Evolutionary conservation across 2,888 invertebrate species (phyloP).

Genomic region (Diplazon laetatorius): DNA sequence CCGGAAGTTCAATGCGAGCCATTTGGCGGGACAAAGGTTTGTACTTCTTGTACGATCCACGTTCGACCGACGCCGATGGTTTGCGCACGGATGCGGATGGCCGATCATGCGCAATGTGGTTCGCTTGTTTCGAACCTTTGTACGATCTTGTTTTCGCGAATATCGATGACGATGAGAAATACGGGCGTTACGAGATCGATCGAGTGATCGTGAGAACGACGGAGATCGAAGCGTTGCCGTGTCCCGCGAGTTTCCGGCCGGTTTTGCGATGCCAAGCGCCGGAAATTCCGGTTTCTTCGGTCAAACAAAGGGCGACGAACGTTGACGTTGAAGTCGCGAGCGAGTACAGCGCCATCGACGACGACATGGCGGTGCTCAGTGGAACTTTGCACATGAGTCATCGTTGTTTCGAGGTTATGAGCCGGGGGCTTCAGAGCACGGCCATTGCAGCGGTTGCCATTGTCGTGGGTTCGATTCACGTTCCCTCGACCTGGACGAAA

Average conservation of each 20-base stretch:
- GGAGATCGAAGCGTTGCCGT: constrained; percentile 74
- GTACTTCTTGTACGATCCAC: constrained; percentile 77
- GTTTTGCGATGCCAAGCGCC: constrained; percentile 69
- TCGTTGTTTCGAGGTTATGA: constrained; percentile 66
- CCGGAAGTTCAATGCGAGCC: constrained; percentile 72
- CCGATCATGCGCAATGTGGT: constrained; percentile 76
- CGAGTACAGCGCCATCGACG: constrained; percentile 70
- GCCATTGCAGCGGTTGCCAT: constrained; percentile 85
- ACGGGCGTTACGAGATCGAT: constrained; percentile 71
- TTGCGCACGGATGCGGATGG: constrained; percentile 63
- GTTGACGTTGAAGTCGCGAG: constrained; percentile 72
- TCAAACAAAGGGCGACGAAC: constrained; percentile 66
- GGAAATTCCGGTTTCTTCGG: constrained; percentile 63
- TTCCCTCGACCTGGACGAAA: constrained; percentile 84
- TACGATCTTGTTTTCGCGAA: constrained; percentile 72
- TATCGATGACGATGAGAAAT: constrained; percentile 74
- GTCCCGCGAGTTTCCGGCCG: constrained; percentile 73
- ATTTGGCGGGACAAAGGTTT: constrained; percentile 78
- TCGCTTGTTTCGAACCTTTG: constrained; percentile 76
- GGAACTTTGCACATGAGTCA: constrained; percentile 72
- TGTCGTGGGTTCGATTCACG: constrained; percentile 85
- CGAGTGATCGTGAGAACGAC: constrained; percentile 73
- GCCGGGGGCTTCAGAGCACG: constrained; percentile 83
- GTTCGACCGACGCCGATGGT: constrained; percentile 70
- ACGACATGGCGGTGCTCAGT: constrained; percentile 71